Percentiles rank a stretch among this genome's conserved stretches.
Evolutionary conservation across 2,113 vertebrate genomes (phyloP).

Genomic region (Pontoporia blainvillei): DNA sequence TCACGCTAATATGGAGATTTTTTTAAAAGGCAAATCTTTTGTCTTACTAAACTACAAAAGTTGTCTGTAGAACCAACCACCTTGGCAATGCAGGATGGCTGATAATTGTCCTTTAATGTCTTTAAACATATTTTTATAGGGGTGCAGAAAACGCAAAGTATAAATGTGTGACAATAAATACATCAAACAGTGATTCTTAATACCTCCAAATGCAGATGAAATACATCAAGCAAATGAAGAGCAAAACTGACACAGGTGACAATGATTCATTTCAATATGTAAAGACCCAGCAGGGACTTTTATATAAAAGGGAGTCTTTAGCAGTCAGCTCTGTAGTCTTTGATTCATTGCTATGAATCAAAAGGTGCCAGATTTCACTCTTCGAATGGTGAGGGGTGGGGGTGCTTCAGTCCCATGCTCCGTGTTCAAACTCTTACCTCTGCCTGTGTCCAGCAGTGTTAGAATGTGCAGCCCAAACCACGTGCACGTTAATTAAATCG

Average conservation of each 20-base stretch:
- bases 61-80: neutral
- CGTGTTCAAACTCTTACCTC: constrained; percentile 51
- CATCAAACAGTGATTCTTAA: constrained; percentile 22
- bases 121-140: constrained; percentile 3
- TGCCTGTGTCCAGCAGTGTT: constrained; percentile 39
- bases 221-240: constrained; percentile 43
- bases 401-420: neutral
- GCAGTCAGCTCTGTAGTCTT: neutral
- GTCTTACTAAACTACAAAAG: neutral
- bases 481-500: constrained; percentile 69
- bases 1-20: neutral
- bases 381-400: neutral
- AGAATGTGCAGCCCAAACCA: constrained; percentile 24
- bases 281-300: neutral
- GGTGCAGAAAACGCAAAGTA: neutral
- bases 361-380: neutral
- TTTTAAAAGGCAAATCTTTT: constrained; percentile 5
- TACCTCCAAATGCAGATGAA: constrained; percentile 34
- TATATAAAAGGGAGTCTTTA: constrained; percentile 15
- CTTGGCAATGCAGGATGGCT: neutral
- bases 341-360: constrained; percentile 28
- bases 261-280: constrained; percentile 52
- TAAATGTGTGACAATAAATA: constrained; percentile 1
- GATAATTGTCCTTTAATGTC: constrained; percentile 22
- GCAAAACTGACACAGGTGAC: neutral